These are phyloP conservation scores for Mixornis gularis DNA, from an alignment of 2,113 vertebrate genomes.

Conservation along the genomic window DNA sequence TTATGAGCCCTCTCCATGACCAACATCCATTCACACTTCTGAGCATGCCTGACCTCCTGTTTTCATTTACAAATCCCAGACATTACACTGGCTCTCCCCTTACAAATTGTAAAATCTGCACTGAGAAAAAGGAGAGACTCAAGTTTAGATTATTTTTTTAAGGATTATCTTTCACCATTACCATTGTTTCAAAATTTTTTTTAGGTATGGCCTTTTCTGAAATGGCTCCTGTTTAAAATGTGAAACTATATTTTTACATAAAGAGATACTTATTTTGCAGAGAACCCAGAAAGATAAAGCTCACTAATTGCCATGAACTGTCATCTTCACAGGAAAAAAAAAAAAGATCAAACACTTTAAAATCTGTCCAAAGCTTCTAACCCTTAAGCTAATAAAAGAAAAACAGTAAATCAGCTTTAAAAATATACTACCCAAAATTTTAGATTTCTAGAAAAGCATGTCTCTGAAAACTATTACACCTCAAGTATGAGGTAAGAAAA, in stretches of 20 bases:
- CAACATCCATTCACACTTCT: not conserved
- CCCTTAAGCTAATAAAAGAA: conserved; percentile 29
- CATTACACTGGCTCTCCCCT: not conserved
- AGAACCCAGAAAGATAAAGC: conserved; percentile 10
- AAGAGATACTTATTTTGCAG: not conserved
- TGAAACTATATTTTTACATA: not conserved
- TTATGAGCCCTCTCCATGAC: not conserved
- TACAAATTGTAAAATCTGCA: not conserved
- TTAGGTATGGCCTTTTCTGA: not conserved
- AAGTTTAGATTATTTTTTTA: not conserved
- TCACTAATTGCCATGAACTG: conserved; percentile 10
- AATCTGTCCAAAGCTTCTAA: conserved; percentile 31
- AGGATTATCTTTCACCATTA: not conserved
- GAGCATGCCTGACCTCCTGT: not conserved
- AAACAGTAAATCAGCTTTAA: conserved; percentile 28
- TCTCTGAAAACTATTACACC: not conserved
- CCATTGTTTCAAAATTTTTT: not conserved
- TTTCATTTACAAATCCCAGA: not conserved
- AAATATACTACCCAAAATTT: not conserved
- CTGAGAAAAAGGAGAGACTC: not conserved
- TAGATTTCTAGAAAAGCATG: not conserved
- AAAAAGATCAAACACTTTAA: conserved; percentile 23
- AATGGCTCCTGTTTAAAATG: not conserved
- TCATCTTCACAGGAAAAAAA: not conserved
- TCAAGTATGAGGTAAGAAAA: not conserved